A percentile compares a stretch with the other conserved stretches of the same genome.
phyloP scores from a whole-genome alignment of 2,888 invertebrate genomes.

The Orthosia gracilis region DNA sequence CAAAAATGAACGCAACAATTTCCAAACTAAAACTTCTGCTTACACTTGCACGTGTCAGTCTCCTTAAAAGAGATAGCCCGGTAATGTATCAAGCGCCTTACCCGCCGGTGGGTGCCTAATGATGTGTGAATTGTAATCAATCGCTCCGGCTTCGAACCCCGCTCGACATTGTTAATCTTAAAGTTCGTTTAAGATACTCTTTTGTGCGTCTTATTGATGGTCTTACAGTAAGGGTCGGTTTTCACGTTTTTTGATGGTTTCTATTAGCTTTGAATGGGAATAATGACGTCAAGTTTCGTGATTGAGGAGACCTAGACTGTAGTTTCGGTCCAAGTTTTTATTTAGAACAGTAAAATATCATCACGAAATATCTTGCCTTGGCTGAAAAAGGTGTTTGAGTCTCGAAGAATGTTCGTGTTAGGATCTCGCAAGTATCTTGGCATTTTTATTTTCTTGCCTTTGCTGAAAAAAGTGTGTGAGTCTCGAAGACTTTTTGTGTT shows the following conservation, averaged over 20 bases:
- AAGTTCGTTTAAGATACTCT: conserved; percentile 67
- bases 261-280: conserved; percentile 18
- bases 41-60: conserved; percentile 46
- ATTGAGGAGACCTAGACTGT: conserved; percentile 1
- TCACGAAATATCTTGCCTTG: background rate
- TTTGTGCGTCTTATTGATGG: conserved; percentile 65
- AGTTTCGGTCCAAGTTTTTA: background rate
- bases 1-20: too few relatives aligned
- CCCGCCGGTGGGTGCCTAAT: conserved; percentile 74
- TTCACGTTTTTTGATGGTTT: conserved; percentile 36
- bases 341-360: background rate
- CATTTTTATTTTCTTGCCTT: background rate
- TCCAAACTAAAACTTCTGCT: conserved; percentile 36
- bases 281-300: conserved; percentile 16
- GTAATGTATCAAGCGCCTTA: conserved; percentile 71
- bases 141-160: conserved; percentile 66
- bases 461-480: background rate
- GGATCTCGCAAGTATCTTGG: background rate
- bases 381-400: background rate
- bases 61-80: conserved; percentile 70
- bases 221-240: conserved; percentile 42
- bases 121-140: conserved; percentile 79
- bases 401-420: background rate
- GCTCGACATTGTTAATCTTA: conserved; percentile 70
- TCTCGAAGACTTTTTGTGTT: background rate